These are phyloP conservation scores for Linepithema humile DNA, from an alignment of 1,140 invertebrate genomes.

Conservation along the genomic window DNA sequence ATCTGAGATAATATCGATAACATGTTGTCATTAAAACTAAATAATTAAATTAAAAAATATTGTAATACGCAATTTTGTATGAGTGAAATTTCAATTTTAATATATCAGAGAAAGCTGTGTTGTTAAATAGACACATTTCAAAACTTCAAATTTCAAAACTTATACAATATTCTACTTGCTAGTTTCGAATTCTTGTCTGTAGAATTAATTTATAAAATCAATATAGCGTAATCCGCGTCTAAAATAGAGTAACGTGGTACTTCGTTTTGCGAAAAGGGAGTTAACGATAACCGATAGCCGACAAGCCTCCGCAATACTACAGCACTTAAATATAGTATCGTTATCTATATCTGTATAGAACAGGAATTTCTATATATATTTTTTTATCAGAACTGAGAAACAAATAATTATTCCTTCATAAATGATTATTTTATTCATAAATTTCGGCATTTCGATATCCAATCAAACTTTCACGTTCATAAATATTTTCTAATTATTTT, in stretches of 20 bases:
- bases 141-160: conserved; percentile 10
- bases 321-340: background rate
- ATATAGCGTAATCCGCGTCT: background rate
- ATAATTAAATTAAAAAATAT: background rate
- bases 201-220: conserved; percentile 11
- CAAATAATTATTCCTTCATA: background rate
- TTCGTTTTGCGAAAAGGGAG: conserved; percentile 3
- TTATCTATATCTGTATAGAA: background rate
- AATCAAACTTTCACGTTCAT: background rate
- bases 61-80: background rate
- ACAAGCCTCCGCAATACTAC: background rate
- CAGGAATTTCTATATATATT: background rate
- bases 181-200: background rate
- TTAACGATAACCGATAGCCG: background rate
- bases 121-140: background rate
- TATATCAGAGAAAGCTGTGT: background rate
- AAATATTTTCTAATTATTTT: background rate
- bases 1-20: background rate
- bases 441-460: background rate
- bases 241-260: conserved; percentile 3
- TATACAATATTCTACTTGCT: background rate
- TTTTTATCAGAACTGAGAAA: background rate
- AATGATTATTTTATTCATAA: background rate
- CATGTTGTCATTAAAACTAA: background rate
- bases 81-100: background rate